These are phyloP conservation scores for Ancistrus triradiatus DNA, from an alignment of 2,113 vertebrate genomes.

Conservation along the genomic window DNA sequence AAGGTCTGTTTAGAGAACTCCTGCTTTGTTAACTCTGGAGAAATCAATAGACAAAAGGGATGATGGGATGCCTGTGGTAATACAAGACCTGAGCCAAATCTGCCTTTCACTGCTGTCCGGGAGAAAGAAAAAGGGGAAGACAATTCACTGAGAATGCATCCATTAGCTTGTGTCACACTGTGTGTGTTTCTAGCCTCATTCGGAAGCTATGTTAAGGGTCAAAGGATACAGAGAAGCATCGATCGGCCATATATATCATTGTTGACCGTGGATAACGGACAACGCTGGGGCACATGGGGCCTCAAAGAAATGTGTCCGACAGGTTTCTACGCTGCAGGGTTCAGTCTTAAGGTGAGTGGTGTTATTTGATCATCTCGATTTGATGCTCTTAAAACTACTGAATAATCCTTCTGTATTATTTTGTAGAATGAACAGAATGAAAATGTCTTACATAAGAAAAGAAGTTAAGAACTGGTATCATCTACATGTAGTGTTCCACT, in stretches of 20 bases:
- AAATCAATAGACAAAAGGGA: too few species aligned
- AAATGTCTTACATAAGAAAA: too few species aligned
- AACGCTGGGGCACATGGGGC: conserved; percentile 30
- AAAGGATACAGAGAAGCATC: conserved; percentile 5
- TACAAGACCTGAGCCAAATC: too few species aligned
- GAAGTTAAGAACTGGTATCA: too few species aligned
- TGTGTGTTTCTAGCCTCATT: background rate
- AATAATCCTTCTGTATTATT: too few species aligned
- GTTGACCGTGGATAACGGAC: conserved; percentile 28
- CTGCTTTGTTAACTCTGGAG: too few species aligned
- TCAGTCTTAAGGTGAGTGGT: conserved; percentile 28
- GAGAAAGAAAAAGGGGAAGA: background rate
- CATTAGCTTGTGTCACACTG: background rate
- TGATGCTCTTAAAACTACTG: background rate
- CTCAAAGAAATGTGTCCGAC: conserved; percentile 27
- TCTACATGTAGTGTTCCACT: too few species aligned
- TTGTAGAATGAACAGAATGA: too few species aligned
- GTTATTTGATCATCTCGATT: background rate
- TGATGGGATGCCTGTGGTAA: too few species aligned
- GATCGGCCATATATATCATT: background rate
- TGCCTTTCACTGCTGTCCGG: too few species aligned
- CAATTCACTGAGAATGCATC: background rate
- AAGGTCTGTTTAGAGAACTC: too few species aligned
- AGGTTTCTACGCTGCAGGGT: conserved; percentile 23
- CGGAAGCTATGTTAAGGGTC: background rate